Base-by-base conservation (phyloP, 1,140 invertebrate species). In the Sycophaga agraensis region DNA sequence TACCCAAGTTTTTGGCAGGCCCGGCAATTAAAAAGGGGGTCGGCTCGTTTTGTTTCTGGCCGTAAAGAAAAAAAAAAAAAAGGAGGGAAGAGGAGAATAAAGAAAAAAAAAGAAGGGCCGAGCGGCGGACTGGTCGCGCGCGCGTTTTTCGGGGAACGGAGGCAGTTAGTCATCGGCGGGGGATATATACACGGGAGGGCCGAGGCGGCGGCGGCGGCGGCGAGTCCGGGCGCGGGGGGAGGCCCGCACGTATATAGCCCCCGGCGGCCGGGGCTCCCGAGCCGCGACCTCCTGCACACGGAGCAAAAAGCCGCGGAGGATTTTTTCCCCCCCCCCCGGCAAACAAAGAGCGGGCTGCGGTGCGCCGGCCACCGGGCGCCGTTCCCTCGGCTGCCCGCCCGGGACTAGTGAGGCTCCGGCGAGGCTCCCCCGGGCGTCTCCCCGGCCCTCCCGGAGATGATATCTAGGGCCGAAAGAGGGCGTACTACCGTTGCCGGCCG, bases 81-180 rank as follows among this genome's bases (percentile, higher is more conserved):
- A n/a, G n/a, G n/a, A n/a, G n/a, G n/a, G n/a, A n/a, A n/a, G n/a
- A n/a, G n/a, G n/a, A n/a, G n/a, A n/a, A n/a, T n/a, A n/a, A n/a
- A n/a, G n/a, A n/a, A n/a, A n/a, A n/a, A n/a, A n/a, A n/a, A n/a
- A n/a, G n/a, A n/a, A n/a, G n/a, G n/a, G n/a, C n/a, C n/a, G n/a
- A n/a, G n/a, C n/a, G n/a, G n/a, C n/a, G n/a, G n/a, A n/a, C n/a
- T n/a, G n/a, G n/a, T n/a, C n/a, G n/a, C n/a, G n/a, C 63, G 54
- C 54, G 66, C 37, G 58, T 59, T 64, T 64, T 64, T 64, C 62
- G 62, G 49, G 31, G 62, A 64, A 64, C 49, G 26, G 67, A 67
- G 63, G 59, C 60, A 67, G 63, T 56, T 55, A 65, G 63, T 60
- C 57, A 65, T 65, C 66, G 56, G 42, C 28, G 11, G 37, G 60